Evolutionary conservation across 2,797 vertebrate genomes (phyloP).

Genomic region (Chrosomus eos): DNA sequence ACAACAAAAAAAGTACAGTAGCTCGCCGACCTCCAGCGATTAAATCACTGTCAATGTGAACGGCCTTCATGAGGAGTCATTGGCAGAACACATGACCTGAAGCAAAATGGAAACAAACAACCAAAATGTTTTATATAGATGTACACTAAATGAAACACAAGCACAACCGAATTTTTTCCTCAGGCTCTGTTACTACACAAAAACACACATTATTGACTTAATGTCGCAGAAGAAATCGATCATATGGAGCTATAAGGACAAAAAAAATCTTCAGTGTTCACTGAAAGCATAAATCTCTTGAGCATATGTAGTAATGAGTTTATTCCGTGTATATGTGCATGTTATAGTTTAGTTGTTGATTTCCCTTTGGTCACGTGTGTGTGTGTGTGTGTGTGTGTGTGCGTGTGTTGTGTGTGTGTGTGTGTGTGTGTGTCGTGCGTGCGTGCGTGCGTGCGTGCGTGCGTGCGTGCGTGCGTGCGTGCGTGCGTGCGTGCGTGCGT

Average conservation of each 20-base stretch:
- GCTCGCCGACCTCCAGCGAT: background rate
- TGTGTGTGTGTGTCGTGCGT: too few relatives aligned
- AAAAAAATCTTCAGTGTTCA: background rate
- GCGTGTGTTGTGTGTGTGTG: too few relatives aligned
- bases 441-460: background rate
- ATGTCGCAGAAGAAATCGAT: conserved; percentile 8
- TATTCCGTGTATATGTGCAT: background rate
- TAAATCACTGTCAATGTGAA: background rate
- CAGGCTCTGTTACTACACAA: conserved; percentile 13
- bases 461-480: background rate
- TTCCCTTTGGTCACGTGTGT: background rate
- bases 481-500: background rate
- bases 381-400: too few relatives aligned
- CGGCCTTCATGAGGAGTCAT: background rate
- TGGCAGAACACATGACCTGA: background rate
- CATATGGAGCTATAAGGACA: background rate
- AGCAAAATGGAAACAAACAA: conserved; percentile 25
- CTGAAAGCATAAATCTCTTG: background rate
- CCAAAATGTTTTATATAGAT: background rate
- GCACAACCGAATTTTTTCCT: conserved; percentile 1
- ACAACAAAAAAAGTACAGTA: background rate
- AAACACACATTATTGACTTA: conserved; percentile 32
- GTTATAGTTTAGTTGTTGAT: background rate
- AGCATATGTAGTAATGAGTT: background rate
- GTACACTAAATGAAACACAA: conserved; percentile 21